A percentile compares a stretch with the other conserved stretches of the same genome.
Evolutionary conservation across 2,113 vertebrate genomes (phyloP).

Genomic region (Bubo scandiacus): DNA sequence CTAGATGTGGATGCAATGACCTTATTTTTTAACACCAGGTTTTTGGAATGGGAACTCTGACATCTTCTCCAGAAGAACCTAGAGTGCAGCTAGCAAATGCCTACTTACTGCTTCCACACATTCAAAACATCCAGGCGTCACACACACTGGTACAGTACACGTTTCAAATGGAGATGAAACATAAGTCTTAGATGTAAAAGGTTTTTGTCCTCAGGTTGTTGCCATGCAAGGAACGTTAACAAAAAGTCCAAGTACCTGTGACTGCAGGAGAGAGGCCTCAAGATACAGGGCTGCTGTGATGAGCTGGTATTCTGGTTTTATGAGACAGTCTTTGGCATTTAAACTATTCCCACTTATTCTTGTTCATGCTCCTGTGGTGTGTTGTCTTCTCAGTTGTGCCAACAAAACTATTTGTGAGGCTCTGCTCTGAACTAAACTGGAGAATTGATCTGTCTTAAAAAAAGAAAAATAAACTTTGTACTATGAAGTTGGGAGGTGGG

Average conservation of each 20-base stretch:
- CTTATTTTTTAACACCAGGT: slow-evolving; percentile 71
- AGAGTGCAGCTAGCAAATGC: slow-evolving; percentile 75
- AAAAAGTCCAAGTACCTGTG: not conserved
- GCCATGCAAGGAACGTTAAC: not conserved
- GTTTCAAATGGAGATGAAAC: not conserved
- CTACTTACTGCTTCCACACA: slow-evolving; percentile 87
- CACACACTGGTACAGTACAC: slow-evolving; percentile 85
- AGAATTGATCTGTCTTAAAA: not conserved
- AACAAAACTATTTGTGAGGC: not conserved
- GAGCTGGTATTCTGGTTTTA: not conserved
- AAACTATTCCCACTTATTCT: not conserved
- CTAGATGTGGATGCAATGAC: not conserved
- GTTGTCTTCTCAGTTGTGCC: not conserved
- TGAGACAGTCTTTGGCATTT: not conserved
- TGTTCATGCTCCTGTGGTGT: not conserved
- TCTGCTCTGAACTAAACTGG: not conserved
- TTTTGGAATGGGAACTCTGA: slow-evolving; percentile 86
- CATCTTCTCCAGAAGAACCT: slow-evolving; percentile 75
- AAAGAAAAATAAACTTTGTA: not conserved
- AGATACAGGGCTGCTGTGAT: not conserved
- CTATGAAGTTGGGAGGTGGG: not conserved
- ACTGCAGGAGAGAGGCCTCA: not conserved
- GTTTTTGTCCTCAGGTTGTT: not conserved
- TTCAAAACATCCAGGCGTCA: slow-evolving; percentile 89
- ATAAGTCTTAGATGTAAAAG: not conserved